Conservation (phyloP, 2,888 invertebrate species). For the Cremastinae sp. region DNA sequence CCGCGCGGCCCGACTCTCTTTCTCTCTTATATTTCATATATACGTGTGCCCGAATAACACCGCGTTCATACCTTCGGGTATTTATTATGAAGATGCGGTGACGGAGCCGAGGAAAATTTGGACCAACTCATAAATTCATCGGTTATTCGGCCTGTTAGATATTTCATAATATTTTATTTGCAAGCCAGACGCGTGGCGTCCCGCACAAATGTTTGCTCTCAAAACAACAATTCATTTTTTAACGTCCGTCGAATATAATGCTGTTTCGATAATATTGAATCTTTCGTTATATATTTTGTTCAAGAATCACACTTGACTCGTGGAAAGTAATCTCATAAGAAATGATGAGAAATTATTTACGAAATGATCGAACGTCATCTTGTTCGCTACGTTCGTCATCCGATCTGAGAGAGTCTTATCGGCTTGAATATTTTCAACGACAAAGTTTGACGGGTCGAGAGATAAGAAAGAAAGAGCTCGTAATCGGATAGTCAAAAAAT, state of each 20-base stretch:
- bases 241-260: background rate
- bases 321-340: no score
- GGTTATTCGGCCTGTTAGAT: background rate
- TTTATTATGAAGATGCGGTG: background rate
- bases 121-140: background rate
- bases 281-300: background rate
- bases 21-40: constrained; percentile 4
- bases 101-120: background rate
- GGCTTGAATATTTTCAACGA: no score
- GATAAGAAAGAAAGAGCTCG: no score
- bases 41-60: background rate
- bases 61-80: background rate
- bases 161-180: no score
- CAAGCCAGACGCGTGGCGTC: no score
- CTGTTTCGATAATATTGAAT: background rate
- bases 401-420: no score
- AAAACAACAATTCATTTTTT: background rate
- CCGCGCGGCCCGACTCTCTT: constrained; percentile 64
- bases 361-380: no score
- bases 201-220: background rate
- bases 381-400: no score
- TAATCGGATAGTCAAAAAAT: no score
- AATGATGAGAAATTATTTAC: no score
- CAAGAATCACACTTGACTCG: no score
- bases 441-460: no score